Evolutionary conservation across 2,113 vertebrate genomes (phyloP), one percentile per base, ranked within the genome.

Genomic region (Rhinopomastus cyanomelas): DNA sequence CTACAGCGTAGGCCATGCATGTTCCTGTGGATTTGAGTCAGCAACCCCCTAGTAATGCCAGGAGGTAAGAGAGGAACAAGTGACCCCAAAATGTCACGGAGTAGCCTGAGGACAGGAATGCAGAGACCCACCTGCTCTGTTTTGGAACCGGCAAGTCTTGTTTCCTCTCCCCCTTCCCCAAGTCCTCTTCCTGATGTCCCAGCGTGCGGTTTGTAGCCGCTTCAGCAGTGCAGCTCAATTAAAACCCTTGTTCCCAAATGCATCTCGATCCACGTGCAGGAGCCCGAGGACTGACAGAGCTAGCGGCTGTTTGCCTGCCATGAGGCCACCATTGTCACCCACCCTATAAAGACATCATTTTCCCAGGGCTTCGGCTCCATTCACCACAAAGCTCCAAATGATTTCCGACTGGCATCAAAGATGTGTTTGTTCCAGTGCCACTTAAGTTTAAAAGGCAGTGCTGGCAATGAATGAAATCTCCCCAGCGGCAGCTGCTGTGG

Each of bases 401-500:
- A 95, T 96, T 94, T 94, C 94, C 92, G 95, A 49, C 92, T 95
- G 85, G 82, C 81, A 95, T 96, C 94, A 96, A 96, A 95, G 93
- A 94, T 90, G 87, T 74, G 80, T 81, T 97, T 96, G 96, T 97
- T 96, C 77, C 93, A 85, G 90, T 79, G 94, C 91, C 79, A 96
- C 95, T 96, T 93, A 82, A 96, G 61, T 95, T 84, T 62, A 95
- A 96, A 95, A 96, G 89, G 93, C 94, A 96, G 67, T 80, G 61
- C 51, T 88, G 88, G 78, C 89, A 59, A 85, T 95, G 88, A 96
- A 94, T 94, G 91, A 90, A 79, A 78, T 68, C 81, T 95, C 87
- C 92, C 91, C 81, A 76, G 88, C 5, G 56, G 89, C 96, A 97
- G 96, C 92, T 96, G 96, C 88, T 52, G 90, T 78, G 61, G 64